Evolutionary conservation across 1,140 invertebrate species (phyloP), one percentile per base, ranked within the genome.

Genomic region (Mya arenaria): DNA sequence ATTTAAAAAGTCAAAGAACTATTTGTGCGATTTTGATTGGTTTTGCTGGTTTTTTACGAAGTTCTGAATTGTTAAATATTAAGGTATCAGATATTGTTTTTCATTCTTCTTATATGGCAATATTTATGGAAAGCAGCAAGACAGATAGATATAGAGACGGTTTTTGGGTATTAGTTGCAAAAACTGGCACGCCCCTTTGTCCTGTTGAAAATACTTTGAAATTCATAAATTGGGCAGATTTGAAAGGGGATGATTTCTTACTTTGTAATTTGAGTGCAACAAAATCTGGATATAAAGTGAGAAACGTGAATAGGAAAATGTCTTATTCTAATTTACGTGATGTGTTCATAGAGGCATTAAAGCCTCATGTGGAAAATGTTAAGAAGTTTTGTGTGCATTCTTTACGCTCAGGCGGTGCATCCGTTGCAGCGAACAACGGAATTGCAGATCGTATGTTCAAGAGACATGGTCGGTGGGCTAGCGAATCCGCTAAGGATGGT

Each of bases 371-470:
- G n/a, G n/a, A n/a, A n/a, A n/a, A n/a, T n/a, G n/a, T n/a, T n/a
- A 63, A 63, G n/a, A 28, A 63, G 8, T 79, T 72, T 60, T 56
- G 80, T 23, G 10, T 73, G 28, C 80, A 77, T 55, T 32, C 15
- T n/a, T 30, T 82, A 5, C 30, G 80, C 25, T 10, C 69, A 23
- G 80, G 80, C 5, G 60, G 80, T 34, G 80, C 80, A 4, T 36
- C 69, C 10, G 69, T 60, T 4, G 69, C 56, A 19, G 80, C 69
- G 1, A 74, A 74, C 36, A 23, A 8, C 19, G 56, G 69, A 1
- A 28, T 82, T 25, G 4, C 58, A 32, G 80, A 82, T 44, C 23
- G 80, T 23, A 19, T 82, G 39, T 74, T 82, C 30, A 73, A 82
- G 56, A 3, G 58, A 17, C 80, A 82, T 74, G 80, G 81, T 2